Base-by-base conservation (phyloP, 1,140 invertebrate genomes). In the Octopus bimaculoides region DNA sequence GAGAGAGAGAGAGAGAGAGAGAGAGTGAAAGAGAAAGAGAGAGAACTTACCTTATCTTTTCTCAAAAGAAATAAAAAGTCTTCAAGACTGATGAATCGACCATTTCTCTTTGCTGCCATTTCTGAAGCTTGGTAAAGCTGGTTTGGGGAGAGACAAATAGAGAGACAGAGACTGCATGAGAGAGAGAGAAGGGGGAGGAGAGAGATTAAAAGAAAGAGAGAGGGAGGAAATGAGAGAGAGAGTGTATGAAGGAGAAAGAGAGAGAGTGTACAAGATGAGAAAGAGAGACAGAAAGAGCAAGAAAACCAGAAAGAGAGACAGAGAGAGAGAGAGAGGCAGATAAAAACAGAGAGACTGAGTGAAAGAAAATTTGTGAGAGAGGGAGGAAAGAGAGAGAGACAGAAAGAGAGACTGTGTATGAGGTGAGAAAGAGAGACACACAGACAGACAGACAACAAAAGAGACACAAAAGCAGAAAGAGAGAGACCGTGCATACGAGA, bases 1-100 rank as follows among this genome's bases (percentile, higher is more conserved):
- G 26, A 41, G 26, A 0, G 26, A 41, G 26, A 41, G 26, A 41
- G 26, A 41, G 26, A 41, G 26, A 41, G 26, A 41, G 26, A 1
- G 2, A 41, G 26, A 41, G 26, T 2, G 26, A 41, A 41, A 41
- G 26, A 1, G 26, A 41, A 41, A 41, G 26, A 41, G 26, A 41
- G 26, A 41, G 26, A 41, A 69, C 26, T 73, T 8, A 92, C 86
- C 85, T 92, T 92, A 88, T 93, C 93, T 84, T 93, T 93, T 75
- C 93, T 88, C 87, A 94, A 91, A 54, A 94, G 87, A 87, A 93
- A 94, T 20, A 94, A 89, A 52, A 94, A 91, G 82, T 94, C 93
- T 86, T 92, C 91, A 14, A 91, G 83, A n/a, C 88, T 87, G 73
- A 92, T 88, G 52, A 87, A 85, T 78, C 92, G 91, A 4, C 89